Evolutionary conservation across 2,797 vertebrate species (phyloP).

Genomic region (Esox lucius): DNA sequence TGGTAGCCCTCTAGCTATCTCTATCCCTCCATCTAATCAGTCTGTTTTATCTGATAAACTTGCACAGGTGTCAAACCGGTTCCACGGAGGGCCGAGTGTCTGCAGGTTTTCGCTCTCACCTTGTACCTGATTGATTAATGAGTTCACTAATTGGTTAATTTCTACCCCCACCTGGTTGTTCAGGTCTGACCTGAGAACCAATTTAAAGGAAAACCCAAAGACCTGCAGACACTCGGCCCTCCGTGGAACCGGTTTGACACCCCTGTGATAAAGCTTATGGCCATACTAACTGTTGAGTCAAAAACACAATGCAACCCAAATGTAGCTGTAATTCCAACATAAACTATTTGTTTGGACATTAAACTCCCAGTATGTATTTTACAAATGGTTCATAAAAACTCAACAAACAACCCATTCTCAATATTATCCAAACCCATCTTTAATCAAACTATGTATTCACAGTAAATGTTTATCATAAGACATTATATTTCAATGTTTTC

Average conservation of each 20-base stretch:
- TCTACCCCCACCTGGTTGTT: no score
- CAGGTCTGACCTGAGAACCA: no score
- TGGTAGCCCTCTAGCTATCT: not conserved
- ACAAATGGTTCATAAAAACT: not conserved
- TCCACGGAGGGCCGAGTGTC: no score
- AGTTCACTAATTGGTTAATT: no score
- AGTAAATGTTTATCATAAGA: not conserved
- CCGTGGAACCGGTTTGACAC: no score
- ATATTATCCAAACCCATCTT: not conserved
- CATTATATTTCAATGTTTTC: not conserved
- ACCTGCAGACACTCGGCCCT: no score
- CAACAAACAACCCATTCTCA: not conserved
- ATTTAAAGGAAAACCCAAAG: no score
- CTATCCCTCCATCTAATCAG: not conserved
- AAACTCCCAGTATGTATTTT: not conserved
- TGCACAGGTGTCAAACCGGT: no score
- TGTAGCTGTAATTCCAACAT: not conserved
- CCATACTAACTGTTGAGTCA: no score
- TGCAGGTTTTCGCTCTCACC: no score
- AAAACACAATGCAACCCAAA: not conserved
- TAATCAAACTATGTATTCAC: conserved; percentile 2
- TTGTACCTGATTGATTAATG: no score
- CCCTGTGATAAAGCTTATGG: no score
- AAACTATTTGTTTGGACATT: not conserved
- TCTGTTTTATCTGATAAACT: not conserved